phyloP scores from a whole-genome alignment of 2,888 invertebrate species.

The Netelia fuscicornis region DNA sequence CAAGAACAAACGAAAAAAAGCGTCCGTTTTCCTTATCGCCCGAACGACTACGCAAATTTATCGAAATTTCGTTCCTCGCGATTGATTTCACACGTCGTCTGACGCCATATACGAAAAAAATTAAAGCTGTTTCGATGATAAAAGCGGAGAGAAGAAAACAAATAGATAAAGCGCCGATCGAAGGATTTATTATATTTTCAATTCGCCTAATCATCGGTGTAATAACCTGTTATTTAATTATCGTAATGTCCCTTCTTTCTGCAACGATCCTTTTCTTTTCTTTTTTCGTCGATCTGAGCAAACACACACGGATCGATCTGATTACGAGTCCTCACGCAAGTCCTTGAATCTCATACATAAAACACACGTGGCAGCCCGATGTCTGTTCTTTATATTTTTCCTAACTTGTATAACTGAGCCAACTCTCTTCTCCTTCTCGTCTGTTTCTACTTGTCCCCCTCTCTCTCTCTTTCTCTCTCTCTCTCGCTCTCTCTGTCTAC shows the following conservation, averaged over 20 bases:
- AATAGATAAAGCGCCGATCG: too few relatives aligned
- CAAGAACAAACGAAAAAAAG: neutral
- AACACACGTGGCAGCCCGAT: neutral
- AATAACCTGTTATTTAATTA: neutral
- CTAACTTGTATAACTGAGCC: slow-evolving; percentile 12
- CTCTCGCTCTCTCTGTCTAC: neutral
- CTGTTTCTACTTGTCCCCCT: neutral
- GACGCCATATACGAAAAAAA: too few relatives aligned
- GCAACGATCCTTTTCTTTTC: neutral
- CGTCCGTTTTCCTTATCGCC: slow-evolving; percentile 47
- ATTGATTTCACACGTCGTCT: neutral
- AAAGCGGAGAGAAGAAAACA: too few relatives aligned
- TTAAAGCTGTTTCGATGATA: too few relatives aligned
- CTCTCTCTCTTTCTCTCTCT: neutral
- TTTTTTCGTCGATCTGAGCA: slow-evolving; percentile 2
- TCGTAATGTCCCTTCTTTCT: neutral
- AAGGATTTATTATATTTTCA: too few relatives aligned
- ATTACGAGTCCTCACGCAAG: neutral
- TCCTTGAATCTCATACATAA: slow-evolving; percentile 3
- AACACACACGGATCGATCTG: slow-evolving; percentile 12
- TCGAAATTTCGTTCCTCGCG: neutral
- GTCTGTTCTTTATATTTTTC: neutral
- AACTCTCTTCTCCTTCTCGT: slow-evolving; percentile 1
- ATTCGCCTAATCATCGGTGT: neutral
- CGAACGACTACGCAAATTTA: slow-evolving; percentile 28